Base-by-base conservation (phyloP, 2,797 vertebrate species). In the Muraenolepis orangiensis region DNA sequence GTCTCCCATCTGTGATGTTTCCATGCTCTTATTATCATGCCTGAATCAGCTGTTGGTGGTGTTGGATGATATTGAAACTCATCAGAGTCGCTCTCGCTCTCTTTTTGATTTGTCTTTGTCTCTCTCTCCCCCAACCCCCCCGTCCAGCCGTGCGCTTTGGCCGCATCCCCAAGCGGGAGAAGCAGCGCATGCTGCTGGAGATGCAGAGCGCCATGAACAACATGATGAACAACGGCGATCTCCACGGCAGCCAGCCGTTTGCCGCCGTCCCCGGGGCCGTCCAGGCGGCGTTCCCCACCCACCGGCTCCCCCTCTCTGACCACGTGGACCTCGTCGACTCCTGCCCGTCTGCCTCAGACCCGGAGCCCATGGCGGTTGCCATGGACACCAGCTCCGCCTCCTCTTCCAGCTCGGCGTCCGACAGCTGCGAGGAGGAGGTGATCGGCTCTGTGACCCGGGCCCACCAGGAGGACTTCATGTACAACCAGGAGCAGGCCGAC, bases 191-290 rank as follows among this genome's bases (percentile, higher is more conserved):
- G 96, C 91, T 98, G 81, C 93, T 96, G 81, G 97, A 98, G 88
- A 98, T 98, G 97, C 97, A 98, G 86, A 97, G 95, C 78, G 96
- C 96, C 72, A 97, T 98, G 97, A 97, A 96, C 91, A 96, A 95
- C 85, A 97, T 97, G 95, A 96, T 97, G 96, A 96, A 94, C 91
- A 95, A 93, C 91, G 93, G 90, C 78, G 94, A 93, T 74, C 90
- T 89, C 74, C 92, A 90, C 46, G 74, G 80, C 81, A 87, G 57
- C 80, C 87, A 86, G 67, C 29, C 75, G 0, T 79, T 83, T 7
- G 70, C 87, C 1, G 29, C 74, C 0, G 69, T 74, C 77, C 71
- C 83, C 4, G 11, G 23, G 13, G 12, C 12, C 12, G 11, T 46
- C 18, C 3, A 2, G 42, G 18, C 42, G 42, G 18, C 42, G 42